phyloP scores from a whole-genome alignment of 2,113 vertebrate genomes.

The Amphiprion ocellaris region DNA sequence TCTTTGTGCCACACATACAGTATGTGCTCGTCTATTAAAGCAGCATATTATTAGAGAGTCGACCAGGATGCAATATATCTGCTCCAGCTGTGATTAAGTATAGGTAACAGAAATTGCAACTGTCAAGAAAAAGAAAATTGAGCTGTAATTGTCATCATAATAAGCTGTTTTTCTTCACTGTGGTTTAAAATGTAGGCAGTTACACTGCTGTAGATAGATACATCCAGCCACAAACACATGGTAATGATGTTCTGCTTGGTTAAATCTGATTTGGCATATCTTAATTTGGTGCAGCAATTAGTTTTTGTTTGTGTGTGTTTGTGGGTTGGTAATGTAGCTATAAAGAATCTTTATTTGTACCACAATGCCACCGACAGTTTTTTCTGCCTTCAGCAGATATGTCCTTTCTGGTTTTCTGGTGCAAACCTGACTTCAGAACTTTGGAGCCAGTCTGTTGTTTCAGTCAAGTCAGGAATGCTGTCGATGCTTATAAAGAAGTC shows the following conservation, averaged over 20 bases:
- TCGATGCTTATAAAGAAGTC: slow-evolving; percentile 10
- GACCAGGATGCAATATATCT: slow-evolving; percentile 7
- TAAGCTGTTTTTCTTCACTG: too few species aligned
- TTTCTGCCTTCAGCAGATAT: background rate
- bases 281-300: background rate
- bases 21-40: background rate
- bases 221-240: background rate
- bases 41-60: background rate
- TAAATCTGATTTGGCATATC: background rate
- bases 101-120: too few species aligned
- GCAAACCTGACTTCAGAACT: background rate
- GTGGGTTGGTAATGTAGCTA: background rate
- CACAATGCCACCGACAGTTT: background rate
- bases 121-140: too few species aligned
- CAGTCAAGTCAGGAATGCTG: background rate
- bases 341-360: background rate
- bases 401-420: background rate
- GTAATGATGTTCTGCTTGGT: background rate
- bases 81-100: background rate
- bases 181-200: background rate
- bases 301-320: background rate
- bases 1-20: slow-evolving; percentile 2
- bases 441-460: background rate
- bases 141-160: too few species aligned
- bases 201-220: background rate